Evolutionary conservation across 2,797 vertebrate species (phyloP).

Genomic region (Melanotaenia nigrans): DNA sequence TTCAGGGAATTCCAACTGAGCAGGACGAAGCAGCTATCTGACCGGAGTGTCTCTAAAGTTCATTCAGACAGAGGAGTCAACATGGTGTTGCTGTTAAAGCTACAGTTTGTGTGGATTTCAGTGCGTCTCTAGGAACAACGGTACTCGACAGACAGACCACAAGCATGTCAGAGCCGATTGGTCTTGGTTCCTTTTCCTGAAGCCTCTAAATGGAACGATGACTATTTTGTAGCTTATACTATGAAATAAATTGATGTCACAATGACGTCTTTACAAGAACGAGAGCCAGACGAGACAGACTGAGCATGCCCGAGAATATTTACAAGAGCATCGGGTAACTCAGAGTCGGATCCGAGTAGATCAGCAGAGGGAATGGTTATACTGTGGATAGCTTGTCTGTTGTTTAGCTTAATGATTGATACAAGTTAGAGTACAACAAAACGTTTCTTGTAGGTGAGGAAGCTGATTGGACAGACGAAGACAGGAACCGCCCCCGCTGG

Average conservation of each 20-base stretch:
- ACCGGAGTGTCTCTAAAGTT: slow-evolving; percentile 12
- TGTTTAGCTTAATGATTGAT: slow-evolving; percentile 68
- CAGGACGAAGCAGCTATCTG: background rate
- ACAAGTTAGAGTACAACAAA: slow-evolving; percentile 67
- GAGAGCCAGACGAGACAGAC: slow-evolving; percentile 11
- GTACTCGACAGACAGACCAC: no score
- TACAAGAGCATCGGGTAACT: slow-evolving; percentile 9
- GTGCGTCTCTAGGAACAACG: background rate
- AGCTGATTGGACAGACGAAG: slow-evolving; percentile 58
- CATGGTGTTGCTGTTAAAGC: slow-evolving; percentile 4
- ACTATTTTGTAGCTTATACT: slow-evolving; percentile 4
- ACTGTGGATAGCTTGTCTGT: slow-evolving; percentile 53
- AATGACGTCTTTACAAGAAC: background rate
- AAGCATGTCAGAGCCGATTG: no score
- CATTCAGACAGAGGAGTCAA: background rate
- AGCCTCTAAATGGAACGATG: background rate
- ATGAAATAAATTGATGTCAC: slow-evolving; percentile 1
- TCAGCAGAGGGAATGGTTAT: slow-evolving; percentile 56
- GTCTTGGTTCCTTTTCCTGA: background rate
- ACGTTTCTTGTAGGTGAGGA: slow-evolving; percentile 66
- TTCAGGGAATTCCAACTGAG: no score
- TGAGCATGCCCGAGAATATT: background rate
- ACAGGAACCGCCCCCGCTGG: slow-evolving; percentile 12
- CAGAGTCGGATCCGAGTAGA: background rate
- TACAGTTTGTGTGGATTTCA: slow-evolving; percentile 15